These are phyloP conservation scores for Autographa pulchrina DNA, from an alignment of 2,888 invertebrate species.

Conservation along the genomic window DNA sequence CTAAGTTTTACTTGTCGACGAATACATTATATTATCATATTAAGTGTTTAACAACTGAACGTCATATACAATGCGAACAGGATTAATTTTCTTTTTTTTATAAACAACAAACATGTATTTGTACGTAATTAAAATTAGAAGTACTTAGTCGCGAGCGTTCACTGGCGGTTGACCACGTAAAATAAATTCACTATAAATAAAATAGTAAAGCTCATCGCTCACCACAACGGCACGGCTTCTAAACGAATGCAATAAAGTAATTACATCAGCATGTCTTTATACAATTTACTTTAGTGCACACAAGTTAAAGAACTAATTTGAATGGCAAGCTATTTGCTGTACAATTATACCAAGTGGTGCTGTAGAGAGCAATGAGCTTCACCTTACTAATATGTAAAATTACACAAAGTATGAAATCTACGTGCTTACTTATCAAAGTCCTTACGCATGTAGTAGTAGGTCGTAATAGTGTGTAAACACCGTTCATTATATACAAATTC, in stretches of 20 bases:
- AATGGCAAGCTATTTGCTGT: not conserved
- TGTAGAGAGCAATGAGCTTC: not conserved
- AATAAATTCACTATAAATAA: slow-evolving; percentile 65
- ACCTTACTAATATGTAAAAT: slow-evolving; percentile 66
- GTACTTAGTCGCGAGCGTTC: slow-evolving; percentile 48
- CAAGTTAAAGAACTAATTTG: not conserved
- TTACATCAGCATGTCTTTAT: not conserved
- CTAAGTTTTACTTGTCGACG: slow-evolving; percentile 44
- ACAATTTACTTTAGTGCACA: not conserved
- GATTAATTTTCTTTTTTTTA: slow-evolving; percentile 39
- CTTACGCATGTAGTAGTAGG: slow-evolving; percentile 63
- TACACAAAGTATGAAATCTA: slow-evolving; percentile 75
- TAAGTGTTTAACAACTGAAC: slow-evolving; percentile 57
- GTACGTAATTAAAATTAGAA: slow-evolving; percentile 50
- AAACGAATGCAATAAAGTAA: not conserved
- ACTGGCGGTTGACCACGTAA: slow-evolving; percentile 49
- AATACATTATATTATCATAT: slow-evolving; percentile 40
- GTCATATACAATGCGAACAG: slow-evolving; percentile 48
- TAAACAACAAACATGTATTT: slow-evolving; percentile 52
- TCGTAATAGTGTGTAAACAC: slow-evolving; percentile 58
- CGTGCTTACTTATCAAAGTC: slow-evolving; percentile 67
- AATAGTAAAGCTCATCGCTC: slow-evolving; percentile 34
- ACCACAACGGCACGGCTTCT: not conserved
- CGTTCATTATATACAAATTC: slow-evolving; percentile 66
- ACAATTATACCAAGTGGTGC: not conserved